A percentile compares a stretch with the other conserved stretches of the same genome.
phyloP scores from a whole-genome alignment of 2,113 vertebrate genomes.

The Prietella phreatophila region DNA sequence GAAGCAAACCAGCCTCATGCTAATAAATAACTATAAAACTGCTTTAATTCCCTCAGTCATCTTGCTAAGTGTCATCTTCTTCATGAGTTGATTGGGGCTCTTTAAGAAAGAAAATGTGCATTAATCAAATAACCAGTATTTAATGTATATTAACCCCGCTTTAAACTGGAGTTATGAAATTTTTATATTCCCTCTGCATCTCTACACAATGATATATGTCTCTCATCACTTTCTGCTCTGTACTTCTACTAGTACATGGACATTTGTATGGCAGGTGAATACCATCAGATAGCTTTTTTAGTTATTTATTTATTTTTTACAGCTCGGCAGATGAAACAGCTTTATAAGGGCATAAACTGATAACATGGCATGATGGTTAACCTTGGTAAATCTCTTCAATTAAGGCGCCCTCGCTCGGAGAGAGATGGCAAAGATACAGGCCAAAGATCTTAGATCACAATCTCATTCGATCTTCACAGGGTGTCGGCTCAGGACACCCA shows the following conservation, averaged over 20 bases:
- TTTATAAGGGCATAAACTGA: slow-evolving; percentile 39
- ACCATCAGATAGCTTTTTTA: slow-evolving; percentile 41
- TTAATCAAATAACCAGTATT: slow-evolving; percentile 16
- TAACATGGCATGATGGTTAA: slow-evolving; percentile 44
- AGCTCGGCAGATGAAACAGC: slow-evolving; percentile 31
- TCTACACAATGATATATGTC: slow-evolving; percentile 27
- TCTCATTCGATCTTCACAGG: slow-evolving; percentile 47
- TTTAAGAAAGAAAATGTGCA: background rate
- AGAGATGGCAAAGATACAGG: slow-evolving; percentile 47
- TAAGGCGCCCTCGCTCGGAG: slow-evolving; percentile 32
- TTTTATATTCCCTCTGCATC: slow-evolving; percentile 19
- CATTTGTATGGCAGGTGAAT: slow-evolving; percentile 24
- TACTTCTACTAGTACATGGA: slow-evolving; percentile 12
- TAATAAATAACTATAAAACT: slow-evolving; percentile 40
- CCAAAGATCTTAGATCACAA: slow-evolving; percentile 50
- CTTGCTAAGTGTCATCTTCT: slow-evolving; percentile 36
- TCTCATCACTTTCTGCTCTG: slow-evolving; percentile 8
- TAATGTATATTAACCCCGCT: background rate
- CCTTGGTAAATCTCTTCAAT: slow-evolving; percentile 52
- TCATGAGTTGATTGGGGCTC: slow-evolving; percentile 23
- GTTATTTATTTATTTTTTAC: slow-evolving; percentile 42
- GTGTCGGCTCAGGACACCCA: slow-evolving; percentile 35
- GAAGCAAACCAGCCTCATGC: slow-evolving; percentile 53
- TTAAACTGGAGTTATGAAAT: slow-evolving; percentile 1
- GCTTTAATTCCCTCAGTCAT: slow-evolving; percentile 61